phyloP scores from a whole-genome alignment of 2,888 invertebrate genomes.

The Nomada lathburiana region DNA sequence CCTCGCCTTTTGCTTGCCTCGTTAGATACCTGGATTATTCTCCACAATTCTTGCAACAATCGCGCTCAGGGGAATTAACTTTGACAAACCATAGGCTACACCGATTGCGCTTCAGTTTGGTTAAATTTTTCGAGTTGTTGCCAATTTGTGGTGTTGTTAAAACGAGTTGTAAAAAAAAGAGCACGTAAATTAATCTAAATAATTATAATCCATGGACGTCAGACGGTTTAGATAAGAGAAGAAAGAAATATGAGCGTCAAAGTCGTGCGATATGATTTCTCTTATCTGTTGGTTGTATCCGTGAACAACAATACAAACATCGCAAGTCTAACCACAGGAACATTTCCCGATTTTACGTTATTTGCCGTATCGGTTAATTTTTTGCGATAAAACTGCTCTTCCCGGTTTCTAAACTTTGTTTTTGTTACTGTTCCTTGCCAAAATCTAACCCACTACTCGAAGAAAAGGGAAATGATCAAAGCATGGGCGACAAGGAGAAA shows the following conservation, averaged over 20 bases:
- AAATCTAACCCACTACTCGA: too few relatives aligned
- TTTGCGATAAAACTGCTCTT: too few relatives aligned
- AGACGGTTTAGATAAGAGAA: neutral
- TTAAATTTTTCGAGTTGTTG: neutral
- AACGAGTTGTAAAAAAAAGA: too few relatives aligned
- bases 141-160: neutral
- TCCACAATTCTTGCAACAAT: neutral
- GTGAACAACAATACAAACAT: neutral
- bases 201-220: neutral
- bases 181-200: neutral
- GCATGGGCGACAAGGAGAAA: neutral
- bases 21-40: neutral
- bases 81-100: neutral
- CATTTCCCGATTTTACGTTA: neutral
- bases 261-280: neutral
- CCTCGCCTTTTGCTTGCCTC: conserved; percentile 23
- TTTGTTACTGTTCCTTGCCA: neutral
- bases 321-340: neutral
- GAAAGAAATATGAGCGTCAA: neutral
- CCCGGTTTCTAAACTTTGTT: neutral
- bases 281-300: neutral
- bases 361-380: neutral
- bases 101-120: neutral
- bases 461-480: neutral
- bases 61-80: neutral